Evolutionary conservation across 2,888 invertebrate genomes (phyloP).

Genomic region (Drosophila quinaria): DNA sequence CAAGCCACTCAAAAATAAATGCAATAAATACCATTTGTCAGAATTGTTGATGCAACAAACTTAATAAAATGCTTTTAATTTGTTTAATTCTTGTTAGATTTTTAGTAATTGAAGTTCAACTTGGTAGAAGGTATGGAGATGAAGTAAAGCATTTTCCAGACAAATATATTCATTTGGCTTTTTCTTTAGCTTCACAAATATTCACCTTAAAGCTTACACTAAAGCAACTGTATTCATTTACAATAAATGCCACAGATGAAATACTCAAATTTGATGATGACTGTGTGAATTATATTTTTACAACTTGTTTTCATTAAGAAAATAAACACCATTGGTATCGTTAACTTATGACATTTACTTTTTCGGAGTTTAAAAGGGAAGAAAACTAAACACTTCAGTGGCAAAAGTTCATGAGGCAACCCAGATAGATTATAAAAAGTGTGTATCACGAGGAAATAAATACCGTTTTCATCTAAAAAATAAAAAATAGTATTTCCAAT

Average conservation of each 20-base stretch:
- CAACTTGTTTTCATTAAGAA: too few species aligned
- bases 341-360: not conserved
- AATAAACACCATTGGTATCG: too few species aligned
- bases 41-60: not conserved
- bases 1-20: too few species aligned
- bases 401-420: not conserved
- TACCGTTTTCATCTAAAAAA: too few species aligned
- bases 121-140: not conserved
- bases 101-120: not conserved
- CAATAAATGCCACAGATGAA: not conserved
- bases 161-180: not conserved
- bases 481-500: too few species aligned
- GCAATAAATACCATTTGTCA: too few species aligned
- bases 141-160: not conserved
- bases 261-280: not conserved
- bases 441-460: too few species aligned
- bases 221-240: too few species aligned
- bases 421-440: too few species aligned
- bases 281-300: too few species aligned
- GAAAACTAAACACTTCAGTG: not conserved
- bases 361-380: not conserved
- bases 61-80: too few species aligned
- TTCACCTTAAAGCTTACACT: not conserved
- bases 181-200: not conserved
- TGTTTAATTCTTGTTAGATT: too few species aligned